phyloP scores from a whole-genome alignment of 53 echinoderm and acorn worm genomes.

The Luidia sarsii region DNA sequence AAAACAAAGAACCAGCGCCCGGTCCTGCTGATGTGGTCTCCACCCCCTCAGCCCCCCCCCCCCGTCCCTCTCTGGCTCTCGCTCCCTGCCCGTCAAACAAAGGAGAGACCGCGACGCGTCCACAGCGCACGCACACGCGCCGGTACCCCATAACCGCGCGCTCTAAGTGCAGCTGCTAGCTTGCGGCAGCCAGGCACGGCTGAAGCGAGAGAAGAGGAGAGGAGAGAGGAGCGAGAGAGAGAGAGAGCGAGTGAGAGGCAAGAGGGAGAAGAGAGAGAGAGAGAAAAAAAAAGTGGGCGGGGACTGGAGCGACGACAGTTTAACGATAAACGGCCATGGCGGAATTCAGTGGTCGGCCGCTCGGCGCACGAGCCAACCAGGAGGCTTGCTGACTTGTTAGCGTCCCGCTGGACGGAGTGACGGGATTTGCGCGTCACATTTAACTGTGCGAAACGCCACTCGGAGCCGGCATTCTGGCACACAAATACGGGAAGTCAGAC shows the following conservation, averaged over 20 bases:
- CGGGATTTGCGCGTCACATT: constrained; percentile 60
- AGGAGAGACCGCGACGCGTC: neutral
- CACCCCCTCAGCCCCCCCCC: too few species aligned
- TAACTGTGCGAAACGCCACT: constrained; percentile 57
- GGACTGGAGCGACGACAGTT: constrained; percentile 34
- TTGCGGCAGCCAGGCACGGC: neutral
- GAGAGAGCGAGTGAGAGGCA: too few species aligned
- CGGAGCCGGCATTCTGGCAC: constrained; percentile 46
- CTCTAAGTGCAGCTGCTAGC: constrained; percentile 40
- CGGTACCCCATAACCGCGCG: constrained; percentile 20
- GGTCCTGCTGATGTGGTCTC: neutral
- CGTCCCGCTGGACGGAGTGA: constrained; percentile 41
- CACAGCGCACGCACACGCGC: too few species aligned
- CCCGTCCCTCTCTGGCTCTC: too few species aligned
- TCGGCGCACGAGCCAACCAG: constrained; percentile 42
- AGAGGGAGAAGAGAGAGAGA: too few species aligned
- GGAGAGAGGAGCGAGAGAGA: too few species aligned
- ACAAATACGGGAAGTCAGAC: constrained; percentile 49
- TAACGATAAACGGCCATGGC: constrained; percentile 58
- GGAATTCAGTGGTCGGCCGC: constrained; percentile 55
- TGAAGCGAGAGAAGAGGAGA: neutral
- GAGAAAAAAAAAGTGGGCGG: constrained; percentile 42
- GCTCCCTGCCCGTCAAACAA: constrained; percentile 40
- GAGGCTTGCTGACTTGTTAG: constrained; percentile 59
- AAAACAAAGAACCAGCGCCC: constrained; percentile 51